Evolutionary conservation across 2,113 vertebrate species (phyloP), one percentile per base, ranked within the genome.

Genomic region (Trinectes maculatus): DNA sequence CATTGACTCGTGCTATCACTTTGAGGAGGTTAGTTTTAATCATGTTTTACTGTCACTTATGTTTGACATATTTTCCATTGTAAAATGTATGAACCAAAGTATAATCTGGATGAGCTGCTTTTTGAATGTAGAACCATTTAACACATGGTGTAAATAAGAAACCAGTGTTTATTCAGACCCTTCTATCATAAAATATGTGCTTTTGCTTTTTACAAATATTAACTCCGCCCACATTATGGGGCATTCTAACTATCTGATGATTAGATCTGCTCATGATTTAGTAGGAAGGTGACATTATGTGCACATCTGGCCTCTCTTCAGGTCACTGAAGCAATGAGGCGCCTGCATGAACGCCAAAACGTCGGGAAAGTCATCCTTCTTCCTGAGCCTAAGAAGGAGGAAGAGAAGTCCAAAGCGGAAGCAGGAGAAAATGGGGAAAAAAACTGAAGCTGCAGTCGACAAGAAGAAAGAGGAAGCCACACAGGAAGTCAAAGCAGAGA

Each of bases 301-400:
- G 9, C 22, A n/a, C 40, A 39, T 51, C 22, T 2, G 5, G 18
- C 65, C 37, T 40, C 36, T 75, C 70, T 24, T 25, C 85, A 98
- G 96, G 95, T 96, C 73, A 87, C 83, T 1, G 95, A 97, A 24
- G 96, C 96, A 59, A 97, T 98, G 95, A 94, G 74, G 64, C 94
- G 94, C 61, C 94, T 98, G 94, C 96, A 98, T 10, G 96, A 98
- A 52, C 95, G 96, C 85, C 94, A 93, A 67, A 98, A 98, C 2
- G 79, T 98, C 26, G 96, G 96, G 44, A 98, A 98, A 77, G 90
- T 98, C 46, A 86, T 98, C 76, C 90, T 98, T 72, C 93, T 97
- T 49, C 94, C 96, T 9, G 94, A 95, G 21, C 91, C 88, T 16
- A 93, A 91, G 77, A 92, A 93, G 84, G 90, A 93, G 61, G 93